These are phyloP conservation scores for Neodiprion virginianus DNA, from an alignment of 1,140 invertebrate species.

Conservation along the genomic window DNA sequence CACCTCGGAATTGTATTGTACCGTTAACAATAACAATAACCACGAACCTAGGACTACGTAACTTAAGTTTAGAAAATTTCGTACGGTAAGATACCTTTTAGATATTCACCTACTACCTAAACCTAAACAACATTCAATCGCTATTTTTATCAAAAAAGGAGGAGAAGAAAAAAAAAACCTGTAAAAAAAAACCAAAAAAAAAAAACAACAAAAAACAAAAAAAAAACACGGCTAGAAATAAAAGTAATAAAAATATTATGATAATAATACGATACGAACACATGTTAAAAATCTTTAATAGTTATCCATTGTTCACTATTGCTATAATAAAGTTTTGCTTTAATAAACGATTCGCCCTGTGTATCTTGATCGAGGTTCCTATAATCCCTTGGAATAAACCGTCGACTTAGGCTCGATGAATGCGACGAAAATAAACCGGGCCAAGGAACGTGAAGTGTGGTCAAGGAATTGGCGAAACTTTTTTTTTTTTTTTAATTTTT, in stretches of 20 bases:
- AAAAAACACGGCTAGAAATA: background rate
- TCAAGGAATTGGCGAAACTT: too few species aligned
- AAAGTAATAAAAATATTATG: background rate
- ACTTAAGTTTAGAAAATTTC: conserved; percentile 22
- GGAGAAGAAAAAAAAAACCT: conserved; percentile 43
- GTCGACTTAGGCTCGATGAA: too few species aligned
- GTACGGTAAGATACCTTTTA: conserved; percentile 47
- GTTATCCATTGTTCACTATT: conserved; percentile 63
- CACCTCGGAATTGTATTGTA: background rate
- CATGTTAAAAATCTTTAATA: conserved; percentile 61
- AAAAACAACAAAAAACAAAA: conserved; percentile 36
- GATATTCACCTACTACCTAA: conserved; percentile 53
- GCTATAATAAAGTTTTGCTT: conserved; percentile 63
- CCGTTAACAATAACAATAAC: background rate
- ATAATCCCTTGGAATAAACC: too few species aligned
- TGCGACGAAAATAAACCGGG: too few species aligned
- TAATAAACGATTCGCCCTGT: conserved; percentile 49
- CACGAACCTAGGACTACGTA: conserved; percentile 1
- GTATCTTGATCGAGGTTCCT: too few species aligned
- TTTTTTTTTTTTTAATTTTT: too few species aligned
- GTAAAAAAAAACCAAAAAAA: conserved; percentile 40
- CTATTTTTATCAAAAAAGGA: conserved; percentile 58
- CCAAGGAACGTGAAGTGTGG: too few species aligned
- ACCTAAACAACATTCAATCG: conserved; percentile 56
- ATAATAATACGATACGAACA: background rate